Evolutionary conservation across 2,888 invertebrate genomes (phyloP), one percentile per base, ranked within the genome.

Genomic region (Alcis repandata): DNA sequence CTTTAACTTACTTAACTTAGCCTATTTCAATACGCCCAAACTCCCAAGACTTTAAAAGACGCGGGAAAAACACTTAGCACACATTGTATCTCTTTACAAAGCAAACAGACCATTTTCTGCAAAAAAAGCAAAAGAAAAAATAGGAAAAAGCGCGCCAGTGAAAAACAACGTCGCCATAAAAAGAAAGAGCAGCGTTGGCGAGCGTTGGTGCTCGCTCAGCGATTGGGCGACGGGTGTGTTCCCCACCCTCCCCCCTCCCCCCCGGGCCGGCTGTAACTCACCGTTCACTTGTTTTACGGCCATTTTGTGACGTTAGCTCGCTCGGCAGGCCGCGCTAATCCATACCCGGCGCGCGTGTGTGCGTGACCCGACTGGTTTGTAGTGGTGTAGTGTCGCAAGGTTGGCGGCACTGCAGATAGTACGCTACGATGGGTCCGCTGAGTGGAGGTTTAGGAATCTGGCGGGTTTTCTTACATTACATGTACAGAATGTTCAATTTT

Each of bases 251-350:
- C 74, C 67, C 76, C 77, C 69, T 71, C 79, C 79, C 78, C n/a
- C 71, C 74, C 84, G 84, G 86, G 83, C 90, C 86, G 90, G 83
- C 90, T 87, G 90, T 93, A 91, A 93, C 93, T 92, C 93, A 92
- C 93, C 91, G 88, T 93, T 93, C 92, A 91, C 92, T 93, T 92
- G 93, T 89, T 92, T 92, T 92, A 93, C 88, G 90, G 92, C 91
- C 88, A 93, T 93, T 91, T 93, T 93, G 92, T 93, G 92, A 92
- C 93, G 92, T 91, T 90, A 88, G 89, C 88, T 82, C 83, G 88
- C 88, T 84, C 86, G 88, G 88, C 91, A 86, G 86, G 85, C 85
- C 88, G 86, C 85, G 87, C 88, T 89, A 89, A 90, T 89, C 87
- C 89, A 88, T 86, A 85, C 85, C 73, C 73, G 77, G 77, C 67